Base-by-base conservation (phyloP, 2,797 vertebrate species). In the Platyrinchus mystaceus region DNA sequence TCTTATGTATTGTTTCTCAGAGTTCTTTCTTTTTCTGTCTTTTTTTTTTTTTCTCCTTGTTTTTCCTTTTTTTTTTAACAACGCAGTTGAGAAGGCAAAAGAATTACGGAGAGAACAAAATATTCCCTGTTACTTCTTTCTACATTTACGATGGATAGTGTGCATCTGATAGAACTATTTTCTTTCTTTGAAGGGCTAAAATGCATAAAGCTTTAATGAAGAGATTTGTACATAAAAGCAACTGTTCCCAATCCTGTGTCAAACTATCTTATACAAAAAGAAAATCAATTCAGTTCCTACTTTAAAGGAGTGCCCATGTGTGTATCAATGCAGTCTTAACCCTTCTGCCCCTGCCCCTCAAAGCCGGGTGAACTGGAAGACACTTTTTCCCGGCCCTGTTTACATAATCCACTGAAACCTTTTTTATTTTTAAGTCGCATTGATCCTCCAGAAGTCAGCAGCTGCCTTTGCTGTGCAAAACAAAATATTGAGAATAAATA, bases 401-500 rank as follows among this genome's bases (percentile, higher is more conserved):
- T 96, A 97, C 95, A 82, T 97, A 97, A 97, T 96, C 97, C 97
- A 96, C 86, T 89, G 94, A 97, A 96, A 96, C 59, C 19, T 67
- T 93, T 94, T 95, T 96, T 96, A 95, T 96, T 95, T 97, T 96
- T 91, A 91, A 96, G 98, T 98, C 96, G 95, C 97, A 98, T 97
- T 97, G 97, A 98, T 98, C 97, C 98, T 98, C 97, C 97, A 97
- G 97, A 98, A 98, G 97, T 98, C 98, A 98, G 98, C 99, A 99
- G 99, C 99, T 99, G 99, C 99, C 99, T 98, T 99, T 98, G 98
- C 99, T 99, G 99, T 99, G 99, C 99, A 99, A 99, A 99, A 99
- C 98, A 99, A 98, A 98, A 98, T 98, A 98, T 98, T 97, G 98
- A 99, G 99, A 99, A 99, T 99, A 99, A 99, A 99, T 99, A 99